Base-by-base conservation (phyloP, 2,797 vertebrate species). In the Pampus argenteus region DNA sequence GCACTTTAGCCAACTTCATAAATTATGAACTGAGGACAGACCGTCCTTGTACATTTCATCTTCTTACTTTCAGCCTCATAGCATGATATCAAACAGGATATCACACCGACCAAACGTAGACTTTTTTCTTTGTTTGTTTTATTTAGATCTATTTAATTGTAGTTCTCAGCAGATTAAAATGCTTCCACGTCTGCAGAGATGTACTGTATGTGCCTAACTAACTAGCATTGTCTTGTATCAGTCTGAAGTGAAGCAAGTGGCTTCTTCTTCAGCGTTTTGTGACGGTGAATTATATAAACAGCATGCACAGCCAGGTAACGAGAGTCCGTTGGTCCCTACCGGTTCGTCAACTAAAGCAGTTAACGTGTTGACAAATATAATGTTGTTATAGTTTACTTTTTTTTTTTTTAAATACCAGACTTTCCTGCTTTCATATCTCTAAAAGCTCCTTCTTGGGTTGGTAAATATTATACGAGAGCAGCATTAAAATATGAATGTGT, bases 151-250 rank as follows among this genome's bases (percentile, higher is more conserved):
- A 70, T 82, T 84, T 85, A 79, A 90, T 82, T 89, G 84, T 90
- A 86, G 89, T 91, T 82, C 87, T 88, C 69, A 2, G 85, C 89
- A 85, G 87, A 87, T 89, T 87, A 60, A 80, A 90, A 92, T 83
- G 88, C 93, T 94, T 93, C 92, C 91, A 78, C 62, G 88, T 92
- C 87, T 92, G 89, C 91, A 66, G 87, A 91, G 88, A 88, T 91
- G 89, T 93, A 89, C 93, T 94, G 85, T 94, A 92, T 85, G 94
- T 95, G 93, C 94, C 93, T 95, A 92, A 88, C 76, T 88, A 86
- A 90, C 86, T 89, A 92, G 89, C 90, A 71, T 89, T 78, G 86
- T 93, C 86, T 90, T 71, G 88, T 92, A 86, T 84, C 79, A 70
- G 87, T 87, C 83, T 77, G 84, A 79, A 76, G 74, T 55, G 72